Conservation (phyloP, 2,113 vertebrate species). For the Electrona antarctica region DNA sequence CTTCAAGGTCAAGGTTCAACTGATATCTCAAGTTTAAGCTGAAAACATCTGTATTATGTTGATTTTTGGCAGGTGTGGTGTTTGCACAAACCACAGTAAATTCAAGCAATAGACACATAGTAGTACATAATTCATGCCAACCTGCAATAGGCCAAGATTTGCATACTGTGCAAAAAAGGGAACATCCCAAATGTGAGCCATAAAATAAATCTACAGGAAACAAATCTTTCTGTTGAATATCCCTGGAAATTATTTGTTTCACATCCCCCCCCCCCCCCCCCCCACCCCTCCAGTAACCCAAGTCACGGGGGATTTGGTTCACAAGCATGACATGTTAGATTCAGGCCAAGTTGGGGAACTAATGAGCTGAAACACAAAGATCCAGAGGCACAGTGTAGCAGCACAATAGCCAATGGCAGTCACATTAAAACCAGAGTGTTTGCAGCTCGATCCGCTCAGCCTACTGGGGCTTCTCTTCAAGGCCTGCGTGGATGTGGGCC, state of each 20-base stretch:
- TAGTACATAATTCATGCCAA: background rate
- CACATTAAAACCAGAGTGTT: conserved; percentile 62
- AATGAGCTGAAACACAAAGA: conserved; percentile 80
- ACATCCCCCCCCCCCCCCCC: conserved; percentile 62
- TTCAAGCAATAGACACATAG: too few species aligned
- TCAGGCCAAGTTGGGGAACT: conserved; percentile 77
- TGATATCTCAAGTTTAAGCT: too few species aligned
- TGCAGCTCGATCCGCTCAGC: conserved; percentile 31
- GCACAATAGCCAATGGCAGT: conserved; percentile 58
- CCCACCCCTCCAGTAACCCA: conserved; percentile 42
- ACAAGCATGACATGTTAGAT: conserved; percentile 65
- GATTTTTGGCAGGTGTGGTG: too few species aligned
- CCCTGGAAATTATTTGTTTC: conserved; percentile 57
- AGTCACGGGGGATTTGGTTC: conserved; percentile 67
- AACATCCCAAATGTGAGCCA: background rate
- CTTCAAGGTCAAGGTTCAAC: too few species aligned
- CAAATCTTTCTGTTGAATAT: conserved; percentile 31
- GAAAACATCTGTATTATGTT: too few species aligned
- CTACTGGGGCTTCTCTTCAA: conserved; percentile 52
- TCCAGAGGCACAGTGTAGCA: conserved; percentile 58
- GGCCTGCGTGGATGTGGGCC: conserved; percentile 40
- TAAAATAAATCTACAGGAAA: conserved; percentile 23
- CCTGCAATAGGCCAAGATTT: conserved; percentile 10
- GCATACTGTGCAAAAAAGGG: background rate
- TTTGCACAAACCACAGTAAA: too few species aligned